Conservation (phyloP, 2,888 invertebrate species). For the Omphaloscelis lunosa region DNA sequence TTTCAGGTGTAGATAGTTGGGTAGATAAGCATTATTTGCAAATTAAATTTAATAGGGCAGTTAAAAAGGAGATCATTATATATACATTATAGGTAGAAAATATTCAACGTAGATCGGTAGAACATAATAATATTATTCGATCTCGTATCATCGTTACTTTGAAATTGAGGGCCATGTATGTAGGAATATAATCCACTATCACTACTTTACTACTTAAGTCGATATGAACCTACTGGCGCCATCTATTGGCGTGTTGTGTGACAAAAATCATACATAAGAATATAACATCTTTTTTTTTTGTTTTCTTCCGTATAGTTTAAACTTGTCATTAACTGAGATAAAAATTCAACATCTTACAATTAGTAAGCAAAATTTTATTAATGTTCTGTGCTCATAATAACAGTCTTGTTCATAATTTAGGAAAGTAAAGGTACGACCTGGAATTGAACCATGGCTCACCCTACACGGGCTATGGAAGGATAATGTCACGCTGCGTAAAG, state of each 20-base stretch:
- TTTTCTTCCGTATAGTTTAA: background rate
- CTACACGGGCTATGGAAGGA: background rate
- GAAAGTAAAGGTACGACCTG: background rate
- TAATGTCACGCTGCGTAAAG: too few relatives aligned
- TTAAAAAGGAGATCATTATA: background rate
- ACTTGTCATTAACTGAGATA: background rate
- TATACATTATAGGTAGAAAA: background rate
- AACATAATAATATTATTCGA: background rate
- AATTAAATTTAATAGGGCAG: background rate
- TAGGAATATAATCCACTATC: background rate
- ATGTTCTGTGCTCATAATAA: background rate
- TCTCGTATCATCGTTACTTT: background rate
- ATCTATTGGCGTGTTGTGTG: conserved; percentile 41
- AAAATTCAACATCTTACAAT: background rate
- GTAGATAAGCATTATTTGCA: background rate
- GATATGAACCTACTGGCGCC: conserved; percentile 44
- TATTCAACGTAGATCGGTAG: background rate
- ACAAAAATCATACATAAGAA: background rate
- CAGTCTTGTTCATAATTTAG: background rate
- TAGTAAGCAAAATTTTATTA: background rate
- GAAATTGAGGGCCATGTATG: background rate
- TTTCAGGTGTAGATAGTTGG: conserved; percentile 15
- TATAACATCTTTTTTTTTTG: too few relatives aligned
- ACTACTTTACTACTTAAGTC: background rate
- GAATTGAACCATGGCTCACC: background rate